Evolutionary conservation across 2,888 invertebrate genomes (phyloP), one percentile per base, ranked within the genome.

Genomic region (Plagodis dolabraria): DNA sequence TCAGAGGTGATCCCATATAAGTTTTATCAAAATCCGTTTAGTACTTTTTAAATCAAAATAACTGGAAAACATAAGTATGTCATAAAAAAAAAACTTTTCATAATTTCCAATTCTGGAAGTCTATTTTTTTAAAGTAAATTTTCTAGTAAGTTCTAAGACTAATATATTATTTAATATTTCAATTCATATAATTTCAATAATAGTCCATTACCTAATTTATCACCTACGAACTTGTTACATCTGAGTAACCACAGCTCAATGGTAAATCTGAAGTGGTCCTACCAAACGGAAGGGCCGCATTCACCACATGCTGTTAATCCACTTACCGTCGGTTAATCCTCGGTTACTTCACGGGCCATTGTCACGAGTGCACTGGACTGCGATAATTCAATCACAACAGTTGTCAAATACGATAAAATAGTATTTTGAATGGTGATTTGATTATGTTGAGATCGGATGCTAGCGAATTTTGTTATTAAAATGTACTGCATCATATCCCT

Each of bases 311-410:
- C 74, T 70, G 71, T 49, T 89, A 89, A 89, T 88, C 89, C 86
- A 89, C 87, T 89, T 86, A 89, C 57, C 67, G 63, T 58, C 72
- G 68, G 74, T 77, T 84, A 87, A 86, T 84, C 85, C 81, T 65
- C 72, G 72, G 70, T 69, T 71, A 69, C 69, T 75, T 52, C 38
- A 71, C 74, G 64, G 57, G 65, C 73, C 63, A 79, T 76, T 77
- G 72, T 77, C 68, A 64, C 11, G 71, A 76, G 74, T 76, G 76
- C 76, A 74, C 69, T 69, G 73, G 71, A 69, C 73, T 70, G 74
- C 65, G 60, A 72, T 86, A 82, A 87, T 85, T 83, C 82, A 80
- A 86, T 87, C 84, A 83, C 79, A 82, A 80, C 76, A 75, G 77
- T 75, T 75, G 77, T 58, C 63, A 60, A 54, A 58, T 51, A 35